Base-by-base conservation (phyloP, 2,888 invertebrate genomes). In the Leucozona laternaria region DNA sequence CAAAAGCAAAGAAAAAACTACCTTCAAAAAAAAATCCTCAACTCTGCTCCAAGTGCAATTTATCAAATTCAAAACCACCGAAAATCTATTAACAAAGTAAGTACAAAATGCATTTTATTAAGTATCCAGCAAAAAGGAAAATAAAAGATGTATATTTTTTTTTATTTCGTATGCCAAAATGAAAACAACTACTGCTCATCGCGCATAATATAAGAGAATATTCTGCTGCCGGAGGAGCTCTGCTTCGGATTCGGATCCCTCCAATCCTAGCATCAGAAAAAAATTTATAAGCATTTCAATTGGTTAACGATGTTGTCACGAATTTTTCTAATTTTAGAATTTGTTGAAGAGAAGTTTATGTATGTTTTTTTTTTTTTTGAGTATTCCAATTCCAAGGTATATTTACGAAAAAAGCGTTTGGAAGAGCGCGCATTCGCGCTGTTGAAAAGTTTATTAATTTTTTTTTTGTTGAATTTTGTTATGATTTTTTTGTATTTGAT, bases 271-370 rank as follows among this genome's bases (percentile, higher is more conserved):
- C 34, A 45, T 58, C 53, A 68, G 70, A 43, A 45, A 45, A 66
- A 82, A 79, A 71, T 75, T 75, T 43, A 40, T 71, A 45, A 86
- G 78, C 83, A 70, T 77, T 86, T 77, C 81, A 79, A 89, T 89
- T 89, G 89, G 89, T 77, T 82, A 85, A 68, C 79, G 89, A 90
- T 90, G 89, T 89, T 89, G 90, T 90, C 89, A 90, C 89, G 58
- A 75, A 71, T 64, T 75, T 75, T 82, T 82, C 86, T 86, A 86
- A 86, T 76, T 86, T 86, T 86, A 86, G 86, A 79, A 20, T 34
- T 34, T 53, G 66, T 58, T 53, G 53, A 82, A 86, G 86, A 86
- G 86, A 64, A 43, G 48, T 15, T 8, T n/a, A n/a, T n/a, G n/a
- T n/a, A n/a, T n/a, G n/a, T n/a, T n/a, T n/a, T n/a, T n/a, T 13